Evolutionary conservation across 2,888 invertebrate species (phyloP).

Genomic region (Pristionchus entomophagus): DNA sequence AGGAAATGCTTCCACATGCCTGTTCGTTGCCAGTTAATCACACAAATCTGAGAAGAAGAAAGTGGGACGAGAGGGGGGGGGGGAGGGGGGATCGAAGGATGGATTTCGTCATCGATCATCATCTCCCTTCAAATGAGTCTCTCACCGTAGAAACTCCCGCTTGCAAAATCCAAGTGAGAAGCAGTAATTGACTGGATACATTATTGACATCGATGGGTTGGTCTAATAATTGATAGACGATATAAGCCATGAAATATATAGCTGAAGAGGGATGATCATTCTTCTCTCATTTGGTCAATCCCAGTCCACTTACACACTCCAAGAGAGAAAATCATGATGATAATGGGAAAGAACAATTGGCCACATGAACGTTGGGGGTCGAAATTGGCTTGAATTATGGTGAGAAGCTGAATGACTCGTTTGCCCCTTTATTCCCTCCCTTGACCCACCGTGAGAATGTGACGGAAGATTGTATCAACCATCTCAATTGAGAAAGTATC

Average conservation of each 20-base stretch:
- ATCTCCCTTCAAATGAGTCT: not conserved
- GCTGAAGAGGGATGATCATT: not conserved
- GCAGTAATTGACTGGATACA: conserved; percentile 14
- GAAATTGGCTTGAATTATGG: conserved; percentile 40
- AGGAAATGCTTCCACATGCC: conserved; percentile 30
- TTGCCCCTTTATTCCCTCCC: not conserved
- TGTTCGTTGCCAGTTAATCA: not conserved
- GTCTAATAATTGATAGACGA: not conserved
- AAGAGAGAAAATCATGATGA: not conserved
- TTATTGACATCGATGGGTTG: not conserved
- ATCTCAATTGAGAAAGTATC: conserved; percentile 12
- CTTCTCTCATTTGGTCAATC: not conserved
- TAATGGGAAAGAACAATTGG: conserved; percentile 14
- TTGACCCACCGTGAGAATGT: conserved; percentile 12
- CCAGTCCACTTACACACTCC: not conserved
- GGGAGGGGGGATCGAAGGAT: not conserved
- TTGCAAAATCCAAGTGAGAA: conserved; percentile 18
- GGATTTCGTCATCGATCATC: no score
- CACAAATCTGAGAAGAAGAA: not conserved
- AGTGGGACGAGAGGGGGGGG: not conserved
- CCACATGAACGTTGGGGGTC: not conserved
- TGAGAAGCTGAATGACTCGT: conserved; percentile 12
- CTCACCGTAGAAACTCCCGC: conserved; percentile 11
- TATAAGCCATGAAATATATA: not conserved
- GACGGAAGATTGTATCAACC: not conserved